Conservation (phyloP, 2,888 invertebrate species). For the Endomychus coccineus region DNA sequence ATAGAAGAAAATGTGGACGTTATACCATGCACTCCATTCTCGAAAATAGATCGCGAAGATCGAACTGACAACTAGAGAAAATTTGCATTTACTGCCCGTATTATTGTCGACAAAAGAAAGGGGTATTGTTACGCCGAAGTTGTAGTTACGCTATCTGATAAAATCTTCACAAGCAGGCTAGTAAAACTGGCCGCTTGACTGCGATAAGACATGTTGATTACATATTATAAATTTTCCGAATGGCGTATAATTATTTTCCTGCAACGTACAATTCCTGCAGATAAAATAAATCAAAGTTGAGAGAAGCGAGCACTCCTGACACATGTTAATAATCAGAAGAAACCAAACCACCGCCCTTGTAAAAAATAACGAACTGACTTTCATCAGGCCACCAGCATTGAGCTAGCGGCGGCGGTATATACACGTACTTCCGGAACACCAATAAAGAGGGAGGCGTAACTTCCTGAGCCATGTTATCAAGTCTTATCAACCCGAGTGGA, state of each 20-base stretch:
- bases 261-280: constrained; percentile 25
- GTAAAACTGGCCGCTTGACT: no score
- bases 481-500: constrained; percentile 37
- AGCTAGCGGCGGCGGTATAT: constrained; percentile 27
- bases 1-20: no score
- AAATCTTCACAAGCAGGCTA: no score
- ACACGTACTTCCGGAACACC: constrained; percentile 36
- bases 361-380: constrained; percentile 38
- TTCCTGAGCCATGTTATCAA: constrained; percentile 35
- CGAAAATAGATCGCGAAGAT: no score
- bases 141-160: no score
- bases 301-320: constrained; percentile 25
- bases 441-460: constrained; percentile 35
- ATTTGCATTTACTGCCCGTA: no score
- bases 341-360: constrained; percentile 28
- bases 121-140: no score
- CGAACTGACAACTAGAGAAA: no score
- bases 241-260: constrained; percentile 33
- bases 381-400: constrained; percentile 27
- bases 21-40: no score
- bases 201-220: constrained; percentile 20
- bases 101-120: no score
- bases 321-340: constrained; percentile 33
- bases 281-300: constrained; percentile 32
- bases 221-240: constrained; percentile 34